Percentiles rank a stretch among this genome's conserved stretches.
phyloP scores from a whole-genome alignment of 2,113 vertebrate genomes.

The Chloroceryle aenea region DNA sequence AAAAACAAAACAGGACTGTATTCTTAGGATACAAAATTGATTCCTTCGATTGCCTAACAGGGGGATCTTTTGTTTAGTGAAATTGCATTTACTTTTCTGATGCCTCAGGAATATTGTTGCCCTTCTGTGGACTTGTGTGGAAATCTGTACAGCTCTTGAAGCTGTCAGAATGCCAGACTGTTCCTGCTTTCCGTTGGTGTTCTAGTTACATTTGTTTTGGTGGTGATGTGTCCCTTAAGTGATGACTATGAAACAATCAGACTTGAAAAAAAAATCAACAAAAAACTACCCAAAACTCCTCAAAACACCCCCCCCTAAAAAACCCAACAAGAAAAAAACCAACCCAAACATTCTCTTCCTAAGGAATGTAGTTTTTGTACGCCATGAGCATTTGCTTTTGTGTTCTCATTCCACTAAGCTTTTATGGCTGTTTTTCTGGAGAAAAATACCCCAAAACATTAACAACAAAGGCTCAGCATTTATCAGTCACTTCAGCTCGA shows the following conservation, averaged over 20 bases:
- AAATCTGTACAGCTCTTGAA: background rate
- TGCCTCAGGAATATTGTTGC: background rate
- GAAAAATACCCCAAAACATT: background rate
- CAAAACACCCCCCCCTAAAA: too few species aligned
- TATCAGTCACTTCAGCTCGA: slow-evolving; percentile 4
- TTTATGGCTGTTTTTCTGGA: background rate
- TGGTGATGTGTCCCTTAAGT: background rate
- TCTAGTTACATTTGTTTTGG: background rate
- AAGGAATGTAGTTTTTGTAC: background rate
- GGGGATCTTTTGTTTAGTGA: background rate
- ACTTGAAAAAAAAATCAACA: background rate
- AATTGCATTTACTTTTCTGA: background rate
- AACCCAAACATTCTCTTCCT: background rate
- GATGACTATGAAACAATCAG: background rate
- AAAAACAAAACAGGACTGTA: background rate
- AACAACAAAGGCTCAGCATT: background rate
- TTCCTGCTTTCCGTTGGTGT: background rate
- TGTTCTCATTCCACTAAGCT: slow-evolving; percentile 3
- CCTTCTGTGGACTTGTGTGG: background rate
- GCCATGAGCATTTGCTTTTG: background rate
- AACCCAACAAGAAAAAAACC: background rate
- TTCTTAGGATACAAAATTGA: background rate
- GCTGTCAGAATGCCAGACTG: background rate
- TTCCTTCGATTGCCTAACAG: background rate
- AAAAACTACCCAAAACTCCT: background rate